Percentiles rank a stretch among this genome's conserved stretches.
These are phyloP conservation scores for Camponotus pennsylvanicus DNA, from an alignment of 1,140 invertebrate genomes.

Conservation along the genomic window DNA sequence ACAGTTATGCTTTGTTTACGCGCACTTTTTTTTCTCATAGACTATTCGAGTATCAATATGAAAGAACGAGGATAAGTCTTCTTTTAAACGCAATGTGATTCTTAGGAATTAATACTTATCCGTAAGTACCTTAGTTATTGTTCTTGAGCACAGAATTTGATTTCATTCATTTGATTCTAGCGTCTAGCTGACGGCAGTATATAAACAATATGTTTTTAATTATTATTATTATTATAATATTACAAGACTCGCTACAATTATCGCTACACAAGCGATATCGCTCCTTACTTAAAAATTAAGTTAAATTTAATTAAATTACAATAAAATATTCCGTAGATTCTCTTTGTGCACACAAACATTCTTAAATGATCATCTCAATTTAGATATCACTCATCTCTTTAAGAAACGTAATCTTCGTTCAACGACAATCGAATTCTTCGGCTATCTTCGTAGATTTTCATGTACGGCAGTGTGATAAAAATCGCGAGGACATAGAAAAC, in stretches of 20 bases:
- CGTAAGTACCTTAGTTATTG: constrained; percentile 81
- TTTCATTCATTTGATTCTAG: constrained; percentile 59
- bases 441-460: constrained; percentile 24
- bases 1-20: constrained; percentile 62
- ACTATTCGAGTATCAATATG: constrained; percentile 76
- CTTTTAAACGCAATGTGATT: constrained; percentile 66
- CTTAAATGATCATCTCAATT: background rate
- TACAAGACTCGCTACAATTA: constrained; percentile 20
- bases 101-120: constrained; percentile 71
- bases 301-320: background rate
- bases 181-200: constrained; percentile 62
- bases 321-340: background rate
- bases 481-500: constrained; percentile 19
- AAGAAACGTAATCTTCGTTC: constrained; percentile 23
- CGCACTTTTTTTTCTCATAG: constrained; percentile 47
- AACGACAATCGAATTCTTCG: constrained; percentile 9
- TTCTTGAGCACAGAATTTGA: constrained; percentile 81
- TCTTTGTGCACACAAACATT: background rate
- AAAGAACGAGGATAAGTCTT: constrained; percentile 75
- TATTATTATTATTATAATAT: constrained; percentile 45
- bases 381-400: background rate
- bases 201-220: constrained; percentile 36
- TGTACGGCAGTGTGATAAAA: constrained; percentile 56
- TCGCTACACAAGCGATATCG: constrained; percentile 24
- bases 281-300: too few species aligned